Conservation (phyloP, 2,113 vertebrate genomes). For the Gymnorhina tibicen region DNA sequence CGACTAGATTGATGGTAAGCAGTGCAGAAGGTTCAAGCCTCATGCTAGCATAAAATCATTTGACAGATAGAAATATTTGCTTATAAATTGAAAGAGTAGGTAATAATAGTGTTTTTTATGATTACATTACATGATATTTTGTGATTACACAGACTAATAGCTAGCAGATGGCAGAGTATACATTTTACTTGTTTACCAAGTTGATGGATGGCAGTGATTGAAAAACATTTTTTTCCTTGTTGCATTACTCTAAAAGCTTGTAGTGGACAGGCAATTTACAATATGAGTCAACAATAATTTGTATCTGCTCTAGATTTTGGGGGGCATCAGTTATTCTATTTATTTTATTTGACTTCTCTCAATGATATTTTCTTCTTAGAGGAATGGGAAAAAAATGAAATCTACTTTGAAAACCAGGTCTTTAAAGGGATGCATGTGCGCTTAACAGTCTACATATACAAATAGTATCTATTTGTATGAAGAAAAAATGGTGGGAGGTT, state of each 20-base stretch:
- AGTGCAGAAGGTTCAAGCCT: background rate
- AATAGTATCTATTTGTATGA: background rate
- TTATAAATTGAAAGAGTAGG: constrained; percentile 51
- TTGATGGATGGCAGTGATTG: constrained; percentile 42
- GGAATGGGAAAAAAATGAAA: background rate
- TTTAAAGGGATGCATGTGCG: background rate
- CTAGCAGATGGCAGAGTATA: constrained; percentile 40
- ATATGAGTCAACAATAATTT: constrained; percentile 4
- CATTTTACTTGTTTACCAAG: constrained; percentile 34
- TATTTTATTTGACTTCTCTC: background rate
- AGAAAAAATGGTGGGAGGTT: background rate
- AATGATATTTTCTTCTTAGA: background rate
- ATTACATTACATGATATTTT: constrained; percentile 56
- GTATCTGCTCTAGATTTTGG: background rate
- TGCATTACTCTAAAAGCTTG: constrained; percentile 32
- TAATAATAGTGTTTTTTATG: constrained; percentile 53
- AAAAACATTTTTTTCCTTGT: constrained; percentile 12
- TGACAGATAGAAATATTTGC: constrained; percentile 52
- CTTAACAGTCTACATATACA: background rate
- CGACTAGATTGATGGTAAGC: background rate
- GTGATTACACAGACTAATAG: constrained; percentile 60
- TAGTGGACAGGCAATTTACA: constrained; percentile 25
- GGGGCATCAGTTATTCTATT: background rate
- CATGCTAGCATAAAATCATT: constrained; percentile 16
- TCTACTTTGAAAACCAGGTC: background rate